These are phyloP conservation scores for Rhorus exstirpatorius DNA, from an alignment of 2,888 invertebrate species.

Conservation along the genomic window DNA sequence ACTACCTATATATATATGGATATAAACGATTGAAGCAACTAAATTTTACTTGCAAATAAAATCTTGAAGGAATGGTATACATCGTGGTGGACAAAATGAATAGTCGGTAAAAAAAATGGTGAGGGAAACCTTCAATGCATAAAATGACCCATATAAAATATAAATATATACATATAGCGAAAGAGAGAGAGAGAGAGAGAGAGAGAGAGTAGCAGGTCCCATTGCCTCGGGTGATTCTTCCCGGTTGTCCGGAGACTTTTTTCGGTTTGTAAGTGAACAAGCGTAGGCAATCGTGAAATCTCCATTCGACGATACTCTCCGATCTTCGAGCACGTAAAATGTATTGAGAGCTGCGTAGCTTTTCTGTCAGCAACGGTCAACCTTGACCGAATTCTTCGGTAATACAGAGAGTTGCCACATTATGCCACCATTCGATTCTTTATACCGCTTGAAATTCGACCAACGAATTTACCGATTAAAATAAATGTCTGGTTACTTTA, in stretches of 20 bases:
- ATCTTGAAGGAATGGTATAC: not conserved
- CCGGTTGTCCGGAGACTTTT: constrained; percentile 25
- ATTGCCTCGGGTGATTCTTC: constrained; percentile 37
- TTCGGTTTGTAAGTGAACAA: constrained; percentile 20
- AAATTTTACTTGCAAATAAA: too few relatives aligned
- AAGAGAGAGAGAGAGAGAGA: too few relatives aligned
- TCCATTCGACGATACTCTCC: constrained; percentile 50
- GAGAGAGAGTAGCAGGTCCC: constrained; percentile 45
- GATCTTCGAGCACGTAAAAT: constrained; percentile 42
- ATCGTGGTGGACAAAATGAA: too few relatives aligned
- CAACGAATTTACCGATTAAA: not conserved
- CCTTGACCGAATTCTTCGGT: constrained; percentile 78
- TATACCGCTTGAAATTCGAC: constrained; percentile 20
- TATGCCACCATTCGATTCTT: not conserved
- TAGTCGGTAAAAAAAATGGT: too few relatives aligned
- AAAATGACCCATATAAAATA: not conserved
- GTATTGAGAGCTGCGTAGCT: constrained; percentile 24
- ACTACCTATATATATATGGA: too few relatives aligned
- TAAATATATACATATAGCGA: not conserved
- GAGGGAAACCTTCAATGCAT: too few relatives aligned
- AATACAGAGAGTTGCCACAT: constrained; percentile 33
- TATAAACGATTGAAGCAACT: too few relatives aligned
- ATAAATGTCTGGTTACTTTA: not conserved
- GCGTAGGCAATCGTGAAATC: constrained; percentile 76
- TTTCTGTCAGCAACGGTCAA: constrained; percentile 55